Percentiles rank a stretch among this genome's conserved stretches.
Evolutionary conservation across 2,888 invertebrate genomes (phyloP).

Genomic region (Carabus problematicus): DNA sequence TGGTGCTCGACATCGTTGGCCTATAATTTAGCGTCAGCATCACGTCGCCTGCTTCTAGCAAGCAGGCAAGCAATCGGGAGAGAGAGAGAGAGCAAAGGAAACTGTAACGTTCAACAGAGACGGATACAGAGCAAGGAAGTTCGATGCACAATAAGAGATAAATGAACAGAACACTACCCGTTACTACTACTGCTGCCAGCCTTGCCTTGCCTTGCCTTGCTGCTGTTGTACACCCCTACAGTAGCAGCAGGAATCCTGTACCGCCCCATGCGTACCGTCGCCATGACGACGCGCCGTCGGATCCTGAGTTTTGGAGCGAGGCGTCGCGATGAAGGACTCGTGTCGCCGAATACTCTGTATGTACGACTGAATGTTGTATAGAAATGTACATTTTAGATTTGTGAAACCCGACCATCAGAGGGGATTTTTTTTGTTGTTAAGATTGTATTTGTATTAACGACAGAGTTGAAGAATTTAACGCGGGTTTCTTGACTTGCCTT

Average conservation of each 20-base stretch:
- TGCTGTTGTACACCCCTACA: no score
- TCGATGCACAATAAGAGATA: constrained; percentile 35
- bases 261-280: constrained; percentile 6
- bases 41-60: constrained; percentile 31
- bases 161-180: constrained; percentile 15
- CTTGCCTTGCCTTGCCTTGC: no score
- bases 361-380: no score
- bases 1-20: constrained; percentile 38
- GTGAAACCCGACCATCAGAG: no score
- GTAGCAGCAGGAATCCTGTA: no score
- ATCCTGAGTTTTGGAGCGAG: neutral
- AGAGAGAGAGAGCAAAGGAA: neutral
- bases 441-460: no score
- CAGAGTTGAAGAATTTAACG: no score
- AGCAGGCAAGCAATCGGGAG: constrained; percentile 47
- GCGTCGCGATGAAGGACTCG: neutral
- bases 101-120: no score
- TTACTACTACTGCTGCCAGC: no score
- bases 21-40: constrained; percentile 46
- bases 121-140: neutral
- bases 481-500: no score
- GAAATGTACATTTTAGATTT: no score
- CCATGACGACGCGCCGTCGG: constrained; percentile 3
- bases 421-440: no score
- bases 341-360: neutral